Percentiles rank a stretch among this genome's conserved stretches.
phyloP scores from a whole-genome alignment of 2,113 vertebrate species.

The Equus quagga region DNA sequence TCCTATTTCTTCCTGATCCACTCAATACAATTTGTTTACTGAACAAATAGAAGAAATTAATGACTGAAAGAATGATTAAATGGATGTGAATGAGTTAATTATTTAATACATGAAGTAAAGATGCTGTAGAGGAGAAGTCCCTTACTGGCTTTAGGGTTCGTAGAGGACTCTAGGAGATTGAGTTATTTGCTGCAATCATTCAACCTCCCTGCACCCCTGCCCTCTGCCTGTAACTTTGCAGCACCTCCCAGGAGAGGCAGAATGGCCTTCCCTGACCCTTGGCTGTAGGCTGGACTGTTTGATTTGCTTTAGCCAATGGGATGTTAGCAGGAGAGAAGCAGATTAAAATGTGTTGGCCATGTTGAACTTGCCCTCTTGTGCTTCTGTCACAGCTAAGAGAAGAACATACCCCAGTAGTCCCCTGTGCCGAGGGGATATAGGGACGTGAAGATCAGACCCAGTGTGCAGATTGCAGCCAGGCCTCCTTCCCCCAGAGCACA shows the following conservation, averaged over 20 bases:
- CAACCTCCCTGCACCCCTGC: neutral
- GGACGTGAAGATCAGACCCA: neutral
- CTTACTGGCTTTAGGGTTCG: neutral
- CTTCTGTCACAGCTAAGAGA: neutral
- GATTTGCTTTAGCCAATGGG: neutral
- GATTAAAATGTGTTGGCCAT: neutral
- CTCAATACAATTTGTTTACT: neutral
- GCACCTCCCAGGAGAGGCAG: neutral
- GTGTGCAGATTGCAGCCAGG: neutral
- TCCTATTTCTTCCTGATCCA: neutral
- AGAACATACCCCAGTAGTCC: neutral
- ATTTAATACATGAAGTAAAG: neutral
- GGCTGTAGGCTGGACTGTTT: neutral
- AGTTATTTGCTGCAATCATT: neutral
- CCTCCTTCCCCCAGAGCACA: slow-evolving; percentile 84
- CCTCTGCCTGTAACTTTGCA: no score
- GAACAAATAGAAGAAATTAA: neutral
- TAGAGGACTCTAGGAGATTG: neutral
- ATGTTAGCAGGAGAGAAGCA: neutral
- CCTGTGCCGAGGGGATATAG: neutral
- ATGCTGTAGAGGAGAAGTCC: neutral
- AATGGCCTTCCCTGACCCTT: neutral
- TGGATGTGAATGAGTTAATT: neutral
- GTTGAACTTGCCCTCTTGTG: neutral
- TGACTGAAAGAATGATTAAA: neutral